phyloP scores from a whole-genome alignment of 2,113 vertebrate species.

The Numida meleagris region DNA sequence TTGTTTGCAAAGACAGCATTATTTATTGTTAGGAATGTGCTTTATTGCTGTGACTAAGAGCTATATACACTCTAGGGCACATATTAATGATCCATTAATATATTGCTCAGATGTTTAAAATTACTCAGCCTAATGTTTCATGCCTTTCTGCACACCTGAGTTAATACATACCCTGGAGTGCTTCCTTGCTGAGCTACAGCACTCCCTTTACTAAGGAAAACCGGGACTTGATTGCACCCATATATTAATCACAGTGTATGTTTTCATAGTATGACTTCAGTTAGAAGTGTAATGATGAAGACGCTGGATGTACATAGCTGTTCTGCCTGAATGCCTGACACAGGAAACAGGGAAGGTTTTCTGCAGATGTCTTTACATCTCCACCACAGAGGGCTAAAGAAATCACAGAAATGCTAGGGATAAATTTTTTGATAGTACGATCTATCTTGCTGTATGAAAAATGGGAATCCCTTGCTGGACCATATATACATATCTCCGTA shows the following conservation, averaged over 20 bases:
- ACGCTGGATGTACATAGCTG: slow-evolving; percentile 2
- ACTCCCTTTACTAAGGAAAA: background rate
- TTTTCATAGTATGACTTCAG: slow-evolving; percentile 49
- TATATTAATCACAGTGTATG: slow-evolving; percentile 46
- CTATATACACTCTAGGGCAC: background rate
- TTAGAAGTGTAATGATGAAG: slow-evolving; percentile 8
- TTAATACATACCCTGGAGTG: slow-evolving; percentile 22
- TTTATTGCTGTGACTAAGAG: slow-evolving; percentile 1
- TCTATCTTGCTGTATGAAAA: background rate
- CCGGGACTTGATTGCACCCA: slow-evolving; percentile 19
- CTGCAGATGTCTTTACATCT: slow-evolving; percentile 18
- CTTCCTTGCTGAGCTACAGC: slow-evolving; percentile 16
- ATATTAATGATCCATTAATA: slow-evolving; percentile 28
- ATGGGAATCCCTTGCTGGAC: background rate
- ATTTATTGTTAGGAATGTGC: background rate
- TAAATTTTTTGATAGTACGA: background rate
- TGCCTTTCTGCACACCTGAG: slow-evolving; percentile 45
- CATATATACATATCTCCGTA: background rate
- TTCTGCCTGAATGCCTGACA: slow-evolving; percentile 22
- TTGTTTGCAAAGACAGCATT: slow-evolving; percentile 2
- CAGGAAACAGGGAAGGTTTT: background rate
- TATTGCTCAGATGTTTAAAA: slow-evolving; percentile 32
- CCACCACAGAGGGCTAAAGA: slow-evolving; percentile 14
- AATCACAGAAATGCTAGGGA: background rate
- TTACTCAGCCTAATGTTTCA: slow-evolving; percentile 33